These are phyloP conservation scores for Battus philenor DNA, from an alignment of 1,140 invertebrate genomes.

Conservation along the genomic window DNA sequence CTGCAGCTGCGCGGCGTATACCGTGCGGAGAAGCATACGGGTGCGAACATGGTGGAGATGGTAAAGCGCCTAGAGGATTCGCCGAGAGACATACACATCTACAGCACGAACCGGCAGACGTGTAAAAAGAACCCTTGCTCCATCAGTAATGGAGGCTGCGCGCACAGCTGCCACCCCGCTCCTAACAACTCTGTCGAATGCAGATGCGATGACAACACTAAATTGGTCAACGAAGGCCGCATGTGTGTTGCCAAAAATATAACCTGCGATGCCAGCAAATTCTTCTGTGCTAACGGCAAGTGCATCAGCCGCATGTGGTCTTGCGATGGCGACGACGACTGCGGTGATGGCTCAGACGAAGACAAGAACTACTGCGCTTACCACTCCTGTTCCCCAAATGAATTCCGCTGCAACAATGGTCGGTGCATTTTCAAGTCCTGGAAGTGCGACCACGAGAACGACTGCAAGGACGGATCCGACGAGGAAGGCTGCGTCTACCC, in stretches of 20 bases:
- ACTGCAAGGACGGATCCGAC: conserved; percentile 95
- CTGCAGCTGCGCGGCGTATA: conserved; percentile 95
- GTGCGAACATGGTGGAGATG: conserved; percentile 95
- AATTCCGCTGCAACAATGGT: conserved; percentile 96
- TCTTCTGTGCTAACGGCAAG: conserved; percentile 95
- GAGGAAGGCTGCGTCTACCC: conserved; percentile 94
- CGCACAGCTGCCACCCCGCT: conserved; percentile 94
- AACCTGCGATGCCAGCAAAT: conserved; percentile 92
- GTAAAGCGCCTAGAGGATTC: conserved; percentile 94
- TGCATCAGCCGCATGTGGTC: conserved; percentile 98
- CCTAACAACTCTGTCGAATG: conserved; percentile 90
- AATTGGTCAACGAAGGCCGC: conserved; percentile 93
- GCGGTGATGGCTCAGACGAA: conserved; percentile 96
- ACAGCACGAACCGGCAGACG: conserved; percentile 85
- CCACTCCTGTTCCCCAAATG: conserved; percentile 93
- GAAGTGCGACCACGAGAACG: conserved; percentile 97
- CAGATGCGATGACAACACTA: conserved; percentile 89
- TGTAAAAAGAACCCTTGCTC: conserved; percentile 91
- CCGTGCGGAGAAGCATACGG: conserved; percentile 97
- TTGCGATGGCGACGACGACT: conserved; percentile 97
- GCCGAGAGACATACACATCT: conserved; percentile 94
- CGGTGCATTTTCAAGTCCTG: conserved; percentile 96
- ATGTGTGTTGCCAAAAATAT: conserved; percentile 94
- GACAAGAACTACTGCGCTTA: conserved; percentile 94
- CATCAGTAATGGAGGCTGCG: conserved; percentile 96